Conservation (phyloP, 1,140 invertebrate genomes). For the Leptoteleia sp. region DNA sequence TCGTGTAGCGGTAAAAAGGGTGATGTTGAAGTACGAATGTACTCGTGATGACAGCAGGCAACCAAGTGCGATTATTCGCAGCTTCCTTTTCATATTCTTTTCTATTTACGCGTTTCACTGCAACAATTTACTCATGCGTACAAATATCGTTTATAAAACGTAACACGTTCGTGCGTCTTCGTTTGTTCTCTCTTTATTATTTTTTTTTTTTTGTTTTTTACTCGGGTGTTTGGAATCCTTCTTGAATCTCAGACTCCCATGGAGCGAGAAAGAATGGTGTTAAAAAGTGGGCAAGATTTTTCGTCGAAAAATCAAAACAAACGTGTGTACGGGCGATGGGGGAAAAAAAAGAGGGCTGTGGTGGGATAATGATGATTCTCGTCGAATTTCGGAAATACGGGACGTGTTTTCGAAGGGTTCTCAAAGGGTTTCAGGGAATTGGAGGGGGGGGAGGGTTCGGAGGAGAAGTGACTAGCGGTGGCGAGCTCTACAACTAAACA, state of each 20-base stretch:
- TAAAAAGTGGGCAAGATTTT: slow-evolving; percentile 21
- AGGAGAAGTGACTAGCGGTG: slow-evolving; percentile 80
- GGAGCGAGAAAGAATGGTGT: slow-evolving; percentile 9
- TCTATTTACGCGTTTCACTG: slow-evolving; percentile 10
- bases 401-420: too few relatives aligned
- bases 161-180: slow-evolving; percentile 25
- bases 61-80: slow-evolving; percentile 54
- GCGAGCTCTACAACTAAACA: slow-evolving; percentile 82
- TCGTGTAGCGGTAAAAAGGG: slow-evolving; percentile 43
- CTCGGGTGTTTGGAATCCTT: not conserved
- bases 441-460: slow-evolving; percentile 52
- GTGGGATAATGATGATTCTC: slow-evolving; percentile 23
- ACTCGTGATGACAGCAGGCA: slow-evolving; percentile 57
- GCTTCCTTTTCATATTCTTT: slow-evolving; percentile 14
- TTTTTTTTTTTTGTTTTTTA: too few relatives aligned
- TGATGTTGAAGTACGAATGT: slow-evolving; percentile 31
- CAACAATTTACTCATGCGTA: slow-evolving; percentile 33
- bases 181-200: too few relatives aligned
- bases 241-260: slow-evolving; percentile 17
- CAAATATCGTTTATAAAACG: slow-evolving; percentile 33
- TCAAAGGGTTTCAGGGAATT: slow-evolving; percentile 1
- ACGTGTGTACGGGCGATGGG: not conserved
- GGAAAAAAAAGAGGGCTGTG: too few relatives aligned
- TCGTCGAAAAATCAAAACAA: slow-evolving; percentile 16
- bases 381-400: slow-evolving; percentile 6